Conservation (phyloP, 2,113 vertebrate species). For the Hydrochoerus hydrochaeris region DNA sequence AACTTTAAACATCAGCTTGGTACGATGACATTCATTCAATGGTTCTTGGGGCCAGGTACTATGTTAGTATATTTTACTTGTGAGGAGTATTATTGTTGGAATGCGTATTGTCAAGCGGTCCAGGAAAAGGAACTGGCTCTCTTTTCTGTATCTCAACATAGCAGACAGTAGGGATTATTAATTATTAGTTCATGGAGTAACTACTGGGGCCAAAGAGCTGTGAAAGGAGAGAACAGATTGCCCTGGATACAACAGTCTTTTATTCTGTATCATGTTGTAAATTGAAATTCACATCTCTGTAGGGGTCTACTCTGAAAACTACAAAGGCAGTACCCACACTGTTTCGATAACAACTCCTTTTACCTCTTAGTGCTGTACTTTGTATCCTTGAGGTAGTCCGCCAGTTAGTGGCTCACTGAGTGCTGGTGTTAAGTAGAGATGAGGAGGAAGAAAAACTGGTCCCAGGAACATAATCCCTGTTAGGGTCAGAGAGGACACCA, state of each 20-base stretch:
- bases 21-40: background rate
- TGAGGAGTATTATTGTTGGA: background rate
- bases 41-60: background rate
- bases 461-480: background rate
- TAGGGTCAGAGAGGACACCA: background rate
- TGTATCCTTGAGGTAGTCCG: background rate
- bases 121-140: background rate
- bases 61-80: background rate
- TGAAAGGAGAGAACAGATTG: background rate
- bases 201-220: accelerated
- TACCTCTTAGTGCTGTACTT: background rate
- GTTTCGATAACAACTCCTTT: background rate
- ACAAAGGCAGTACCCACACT: background rate
- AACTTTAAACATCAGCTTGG: background rate
- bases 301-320: background rate
- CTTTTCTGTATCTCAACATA: background rate
- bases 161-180: background rate
- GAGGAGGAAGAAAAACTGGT: background rate
- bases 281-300: background rate
- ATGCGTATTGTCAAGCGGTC: background rate
- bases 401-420: background rate
- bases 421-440: background rate
- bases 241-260: background rate
- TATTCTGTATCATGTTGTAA: background rate
- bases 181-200: background rate